Base-by-base conservation (phyloP, 2,113 vertebrate species). In the Fregata magnificens region DNA sequence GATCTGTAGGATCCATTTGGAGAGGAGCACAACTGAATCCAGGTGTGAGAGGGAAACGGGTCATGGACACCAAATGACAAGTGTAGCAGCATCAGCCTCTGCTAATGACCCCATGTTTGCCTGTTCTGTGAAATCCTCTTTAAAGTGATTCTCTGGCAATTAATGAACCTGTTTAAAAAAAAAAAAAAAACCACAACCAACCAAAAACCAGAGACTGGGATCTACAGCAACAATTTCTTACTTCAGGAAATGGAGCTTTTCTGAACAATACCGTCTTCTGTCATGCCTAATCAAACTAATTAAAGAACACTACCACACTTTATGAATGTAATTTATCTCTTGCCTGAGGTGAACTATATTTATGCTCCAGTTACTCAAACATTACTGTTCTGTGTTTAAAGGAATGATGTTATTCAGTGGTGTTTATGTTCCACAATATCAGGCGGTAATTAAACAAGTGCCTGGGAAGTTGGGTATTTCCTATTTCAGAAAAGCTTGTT, bases 281-380 rank as follows among this genome's bases (percentile, higher is more conserved):
- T 96, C 95, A 87, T 95, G 95, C 94, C 79, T 97, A 98, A 97
- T 98, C 97, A 96, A 97, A 86, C 93, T 98, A 98, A 98, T 98
- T 98, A 96, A 94, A 96, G 82, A 96, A 86, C 96, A 92, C 95
- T 65, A 93, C 82, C 80, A 95, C 94, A 95, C 94, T 97, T 98
- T 96, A 95, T 95, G 97, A 97, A 98, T 97, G 97, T 95, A 97
- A 97, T 97, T 97, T 98, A 94, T 96, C 94, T 96, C 96, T 96
- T 96, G 96, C 96, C 97, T 89, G 97, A 97, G 97, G 96, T 98
- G 93, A 98, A 95, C 95, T 89, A 63, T 97, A 96, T 97, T 98
- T 97, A 98, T 95, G 97, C 95, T 97, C 82, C 96, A 97, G 85
- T 97, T 97, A 84, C 76, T 97, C 81, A 94, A 92, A 97, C 95